Base-by-base conservation (phyloP, 2,888 invertebrate species). In the Itoplectis maculator region DNA sequence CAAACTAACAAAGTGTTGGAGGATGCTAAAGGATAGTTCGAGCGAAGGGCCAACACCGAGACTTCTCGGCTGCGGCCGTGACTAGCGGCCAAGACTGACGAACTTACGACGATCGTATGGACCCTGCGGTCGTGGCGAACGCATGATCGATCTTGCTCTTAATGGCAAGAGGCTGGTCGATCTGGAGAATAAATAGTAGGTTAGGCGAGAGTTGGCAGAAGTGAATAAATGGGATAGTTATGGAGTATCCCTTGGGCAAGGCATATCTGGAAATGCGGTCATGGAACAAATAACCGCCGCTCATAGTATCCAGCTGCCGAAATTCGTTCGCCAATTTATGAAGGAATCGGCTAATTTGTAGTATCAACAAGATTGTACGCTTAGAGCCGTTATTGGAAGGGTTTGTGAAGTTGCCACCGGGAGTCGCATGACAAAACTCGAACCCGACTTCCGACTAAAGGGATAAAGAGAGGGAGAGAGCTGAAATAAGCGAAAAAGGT, bases 1-100 rank as follows among this genome's bases (percentile, higher is more conserved):
- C 51, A 61, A 83, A 74, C 73, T 83, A 83, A 80, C 77, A 80
- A 80, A 80, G 76, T 83, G 82, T 63, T 66, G 42, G 61, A 63
- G 35, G 45, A 65, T 45, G 51, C 45, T 61, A 72, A 76, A 56
- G 56, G 70, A 78, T 69, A 78, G 65, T 70, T 75, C 35, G 37
- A 61, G 45, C 51, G 47, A 74, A 75, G 29, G 45, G 51, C 59
- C 20, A 73, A 61, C 61, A 18, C 45, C 29, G 15, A 20, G 45
- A 72, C 70, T 42, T 42, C 37, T 29, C 70, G 70, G 56, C 45
- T 72, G 47, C 5, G 37, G 29, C 29, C 20, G 15, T 18, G 72
- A 59, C 72, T 56, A 45, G 45, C n/a, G n/a, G 29, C 29, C 29
- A 45, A 59, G 56, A 70, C 56, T 42, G 70, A 70, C 56, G 70